phyloP scores from a whole-genome alignment of 1,140 invertebrate species.

The roundworm (Caenorhabditis elegans) region WBcel235 BX284602.5:7960001-7960500 shows the following conservation, averaged over 20 bases:
- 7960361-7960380: neutral
- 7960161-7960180: neutral
- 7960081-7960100: neutral
- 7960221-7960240: neutral
- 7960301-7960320: neutral
- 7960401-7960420: neutral
- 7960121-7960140: neutral
- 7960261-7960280: neutral
- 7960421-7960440: neutral
- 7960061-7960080: too few species aligned
- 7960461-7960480: neutral
- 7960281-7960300: neutral
- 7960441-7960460: neutral
- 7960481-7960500: too few species aligned
- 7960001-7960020: too few species aligned
- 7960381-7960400: neutral
- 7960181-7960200: neutral
- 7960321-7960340: too few species aligned
- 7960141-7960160: conserved; percentile 11
- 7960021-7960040: too few species aligned
- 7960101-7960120: neutral
- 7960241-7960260: neutral
- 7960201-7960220: neutral
- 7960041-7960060: too few species aligned
- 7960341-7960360: too few species aligned